phyloP scores from a whole-genome alignment of 2,797 vertebrate species.

The Enteromius argenteus region DNA sequence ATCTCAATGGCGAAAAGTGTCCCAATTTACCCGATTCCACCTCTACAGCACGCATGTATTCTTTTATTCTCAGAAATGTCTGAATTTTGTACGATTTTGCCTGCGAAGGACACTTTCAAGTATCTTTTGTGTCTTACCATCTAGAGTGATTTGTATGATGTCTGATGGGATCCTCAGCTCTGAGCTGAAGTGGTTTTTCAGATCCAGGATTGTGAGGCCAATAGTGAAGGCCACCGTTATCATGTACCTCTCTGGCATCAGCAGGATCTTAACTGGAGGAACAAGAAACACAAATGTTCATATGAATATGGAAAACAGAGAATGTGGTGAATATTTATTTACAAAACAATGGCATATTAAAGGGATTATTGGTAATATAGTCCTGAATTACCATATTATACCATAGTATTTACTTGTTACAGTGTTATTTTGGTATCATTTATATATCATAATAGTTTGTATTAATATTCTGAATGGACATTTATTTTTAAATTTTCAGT shows the following conservation, averaged over 20 bases:
- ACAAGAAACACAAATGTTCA: conserved; percentile 13
- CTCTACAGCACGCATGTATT: neutral
- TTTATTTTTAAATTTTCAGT: neutral
- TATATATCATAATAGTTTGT: neutral
- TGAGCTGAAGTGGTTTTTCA: conserved; percentile 80
- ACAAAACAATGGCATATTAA: neutral
- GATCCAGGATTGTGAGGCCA: conserved; percentile 72
- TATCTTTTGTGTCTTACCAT: conserved; percentile 69
- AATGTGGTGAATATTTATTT: neutral
- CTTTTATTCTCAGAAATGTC: neutral
- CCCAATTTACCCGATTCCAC: neutral
- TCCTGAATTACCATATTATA: neutral
- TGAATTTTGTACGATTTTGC: neutral
- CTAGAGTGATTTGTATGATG: conserved; percentile 75
- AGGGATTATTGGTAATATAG: neutral
- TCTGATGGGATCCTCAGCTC: conserved; percentile 80
- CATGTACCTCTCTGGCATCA: conserved; percentile 83
- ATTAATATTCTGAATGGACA: neutral
- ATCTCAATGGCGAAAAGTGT: neutral
- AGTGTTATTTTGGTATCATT: neutral
- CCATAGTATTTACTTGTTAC: neutral
- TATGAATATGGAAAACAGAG: neutral
- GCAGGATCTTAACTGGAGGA: conserved; percentile 82
- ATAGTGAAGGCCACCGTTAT: conserved; percentile 82
- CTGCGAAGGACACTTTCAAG: neutral